Base-by-base conservation (phyloP, 2,888 invertebrate genomes). In the Ctena decussata region DNA sequence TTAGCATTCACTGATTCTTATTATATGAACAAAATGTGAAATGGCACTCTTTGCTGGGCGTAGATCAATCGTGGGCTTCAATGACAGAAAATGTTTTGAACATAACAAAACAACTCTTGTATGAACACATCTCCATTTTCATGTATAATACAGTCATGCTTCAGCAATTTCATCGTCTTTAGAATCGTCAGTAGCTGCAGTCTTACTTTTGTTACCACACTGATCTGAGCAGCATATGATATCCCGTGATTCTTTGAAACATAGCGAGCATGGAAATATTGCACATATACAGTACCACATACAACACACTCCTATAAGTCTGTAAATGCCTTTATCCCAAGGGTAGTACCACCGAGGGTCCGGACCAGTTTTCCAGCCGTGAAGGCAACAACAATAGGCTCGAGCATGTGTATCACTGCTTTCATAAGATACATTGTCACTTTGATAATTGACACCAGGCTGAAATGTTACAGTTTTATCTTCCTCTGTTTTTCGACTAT, bases 321-420 rank as follows among this genome's bases (percentile, higher is more conserved):
- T 65, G 79, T 88, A 88, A 1, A 88, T 74, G 15, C 88, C 91
- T 60, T 91, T 91, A 49, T 91, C 91, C 87, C 88, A 91, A 8
- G 91, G 91, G 65, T 88, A 91, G 69, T 89, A 91, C 91, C 91
- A 91, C 1, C 91, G 85, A 5, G 87, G 85, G 71, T 91, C 91
- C 11, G 85, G 77, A 11, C 91, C 91, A 18, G 75, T 80, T 41
- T 82, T 87, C 86, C 91, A 91, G 0, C 89, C 89, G 37, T 89
- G 89, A 2, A 89, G 60, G 78, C 89, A 82, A 65, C 90, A 90
- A 57, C 89, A 90, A 75, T 84, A 87, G 24, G 74, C 75, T 27
- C 79, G 78, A 8, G 86, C 89, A 79, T 89, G 87, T 24, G 84
- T 87, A 32, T 87, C 86, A 65, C 87, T 89, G 44, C 84, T 84